A percentile compares a stretch with the other conserved stretches of the same genome.
Conservation (phyloP, 64 coral and sea anemone genomes). For the Orbicella faveolata region DNA sequence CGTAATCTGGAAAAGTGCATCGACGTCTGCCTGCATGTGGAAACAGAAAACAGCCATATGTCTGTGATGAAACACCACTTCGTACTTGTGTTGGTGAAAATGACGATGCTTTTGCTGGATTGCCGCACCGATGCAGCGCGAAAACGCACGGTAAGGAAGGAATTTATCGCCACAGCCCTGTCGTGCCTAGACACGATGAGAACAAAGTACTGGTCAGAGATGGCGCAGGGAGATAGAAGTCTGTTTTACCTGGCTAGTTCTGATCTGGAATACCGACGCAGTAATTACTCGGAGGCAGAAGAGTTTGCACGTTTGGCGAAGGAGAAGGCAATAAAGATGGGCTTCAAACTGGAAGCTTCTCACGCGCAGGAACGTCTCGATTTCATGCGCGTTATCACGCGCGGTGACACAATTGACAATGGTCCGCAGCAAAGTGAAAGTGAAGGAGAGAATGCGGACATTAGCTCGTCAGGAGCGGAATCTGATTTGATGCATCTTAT, state of each 20-base stretch:
- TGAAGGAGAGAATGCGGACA: background rate
- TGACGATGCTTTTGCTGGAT: slow-evolving; percentile 31
- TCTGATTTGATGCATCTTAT: background rate
- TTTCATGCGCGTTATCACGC: background rate
- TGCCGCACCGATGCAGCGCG: slow-evolving; percentile 29
- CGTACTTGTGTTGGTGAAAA: slow-evolving; percentile 19
- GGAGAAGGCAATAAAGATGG: background rate
- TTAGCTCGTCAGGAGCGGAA: background rate
- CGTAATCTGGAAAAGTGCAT: slow-evolving; percentile 1
- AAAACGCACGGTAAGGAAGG: slow-evolving; percentile 1
- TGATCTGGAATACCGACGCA: slow-evolving; percentile 25
- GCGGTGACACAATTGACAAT: background rate
- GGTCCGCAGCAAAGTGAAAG: background rate
- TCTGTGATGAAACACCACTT: slow-evolving; percentile 50
- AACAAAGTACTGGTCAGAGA: background rate
- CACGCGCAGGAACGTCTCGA: slow-evolving; percentile 27
- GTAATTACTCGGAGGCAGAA: background rate
- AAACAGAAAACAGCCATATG: background rate
- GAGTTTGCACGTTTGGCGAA: background rate
- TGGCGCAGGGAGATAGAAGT: background rate
- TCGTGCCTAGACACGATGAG: background rate
- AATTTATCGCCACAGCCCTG: background rate
- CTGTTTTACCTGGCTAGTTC: slow-evolving; percentile 15
- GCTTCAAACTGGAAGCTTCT: slow-evolving; percentile 15
- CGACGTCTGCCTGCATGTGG: background rate